phyloP scores from a whole-genome alignment of 1,140 invertebrate species.

The Bombus waltoni region DNA sequence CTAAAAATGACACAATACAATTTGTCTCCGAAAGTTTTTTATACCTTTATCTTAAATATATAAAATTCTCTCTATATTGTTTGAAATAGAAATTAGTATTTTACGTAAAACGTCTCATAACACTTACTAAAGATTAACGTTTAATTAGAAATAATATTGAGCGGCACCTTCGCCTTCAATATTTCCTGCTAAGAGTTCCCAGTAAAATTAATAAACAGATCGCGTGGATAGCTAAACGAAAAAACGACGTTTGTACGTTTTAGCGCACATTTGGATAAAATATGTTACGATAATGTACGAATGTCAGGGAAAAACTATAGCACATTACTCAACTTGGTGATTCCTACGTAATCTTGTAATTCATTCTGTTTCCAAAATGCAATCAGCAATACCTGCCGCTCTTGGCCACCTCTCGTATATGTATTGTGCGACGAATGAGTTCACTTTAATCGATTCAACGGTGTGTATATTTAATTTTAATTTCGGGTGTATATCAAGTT shows the following conservation, averaged over 20 bases:
- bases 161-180: background rate
- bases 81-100: background rate
- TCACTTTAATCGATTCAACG: background rate
- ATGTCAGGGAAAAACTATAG: background rate
- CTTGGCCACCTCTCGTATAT: background rate
- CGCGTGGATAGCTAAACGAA: background rate
- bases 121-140: background rate
- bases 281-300: background rate
- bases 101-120: background rate
- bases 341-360: slow-evolving; percentile 30
- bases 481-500: background rate
- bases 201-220: slow-evolving; percentile 3
- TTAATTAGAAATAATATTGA: background rate
- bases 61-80: background rate
- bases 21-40: background rate
- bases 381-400: background rate
- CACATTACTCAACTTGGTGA: slow-evolving; percentile 7
- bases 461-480: slow-evolving; percentile 20
- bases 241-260: background rate
- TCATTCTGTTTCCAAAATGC: slow-evolving; percentile 24
- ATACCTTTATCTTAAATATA: background rate
- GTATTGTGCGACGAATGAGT: background rate
- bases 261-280: background rate
- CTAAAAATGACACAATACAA: background rate
- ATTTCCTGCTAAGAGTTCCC: background rate